Evolutionary conservation across 1,140 invertebrate genomes (phyloP).

Genomic region (Helicoverpa armigera): DNA sequence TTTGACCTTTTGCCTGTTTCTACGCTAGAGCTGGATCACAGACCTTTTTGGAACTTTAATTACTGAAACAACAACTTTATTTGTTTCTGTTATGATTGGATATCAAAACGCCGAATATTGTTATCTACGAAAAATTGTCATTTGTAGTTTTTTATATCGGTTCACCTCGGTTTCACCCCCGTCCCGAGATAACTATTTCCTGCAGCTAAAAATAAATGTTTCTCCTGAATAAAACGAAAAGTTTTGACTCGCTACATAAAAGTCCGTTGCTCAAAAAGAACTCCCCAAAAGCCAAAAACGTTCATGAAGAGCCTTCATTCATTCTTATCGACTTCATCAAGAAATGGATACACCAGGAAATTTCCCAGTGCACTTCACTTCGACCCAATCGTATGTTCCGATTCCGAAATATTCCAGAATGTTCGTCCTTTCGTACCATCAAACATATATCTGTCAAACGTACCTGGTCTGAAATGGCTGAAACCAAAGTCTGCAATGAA

Average conservation of each 20-base stretch:
- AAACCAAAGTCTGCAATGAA: conserved; percentile 29
- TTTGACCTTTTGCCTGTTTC: neutral
- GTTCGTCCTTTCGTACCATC: neutral
- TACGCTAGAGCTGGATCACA: too few relatives aligned
- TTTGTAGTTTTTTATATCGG: too few relatives aligned
- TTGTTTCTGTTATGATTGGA: too few relatives aligned
- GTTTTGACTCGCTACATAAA: neutral
- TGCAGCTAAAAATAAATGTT: neutral
- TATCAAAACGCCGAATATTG: too few relatives aligned
- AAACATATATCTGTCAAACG: conserved; percentile 38
- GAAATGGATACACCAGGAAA: conserved; percentile 19
- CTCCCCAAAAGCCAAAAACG: neutral
- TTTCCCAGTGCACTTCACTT: conserved; percentile 26
- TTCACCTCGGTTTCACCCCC: too few relatives aligned
- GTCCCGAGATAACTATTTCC: too few relatives aligned
- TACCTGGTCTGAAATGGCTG: neutral
- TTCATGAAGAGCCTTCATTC: conserved; percentile 24
- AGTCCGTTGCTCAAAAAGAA: neutral
- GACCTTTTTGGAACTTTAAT: too few relatives aligned
- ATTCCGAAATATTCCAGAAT: neutral
- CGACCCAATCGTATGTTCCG: neutral
- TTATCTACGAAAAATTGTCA: too few relatives aligned
- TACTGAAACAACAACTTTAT: too few relatives aligned
- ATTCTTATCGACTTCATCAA: conserved; percentile 23
- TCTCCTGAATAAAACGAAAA: neutral